phyloP scores from a whole-genome alignment of 2,888 invertebrate species.

The Arctia plantaginis region DNA sequence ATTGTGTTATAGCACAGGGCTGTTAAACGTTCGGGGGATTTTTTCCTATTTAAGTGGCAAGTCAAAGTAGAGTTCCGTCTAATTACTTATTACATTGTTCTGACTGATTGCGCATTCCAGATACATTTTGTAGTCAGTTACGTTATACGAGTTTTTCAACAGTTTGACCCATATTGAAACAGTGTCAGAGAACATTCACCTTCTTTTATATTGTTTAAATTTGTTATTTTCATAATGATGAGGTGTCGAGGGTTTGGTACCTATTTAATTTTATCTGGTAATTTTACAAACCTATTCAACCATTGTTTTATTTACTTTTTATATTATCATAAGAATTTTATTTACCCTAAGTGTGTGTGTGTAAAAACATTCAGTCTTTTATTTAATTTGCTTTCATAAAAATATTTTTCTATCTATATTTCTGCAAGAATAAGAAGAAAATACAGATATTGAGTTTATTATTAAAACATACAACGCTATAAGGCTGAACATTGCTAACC shows the following conservation, averaged over 20 bases:
- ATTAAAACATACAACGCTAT: neutral
- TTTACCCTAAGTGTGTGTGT: too few species aligned
- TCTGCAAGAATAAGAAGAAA: neutral
- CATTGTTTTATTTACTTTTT: too few species aligned
- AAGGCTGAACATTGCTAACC: neutral
- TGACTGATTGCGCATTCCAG: neutral
- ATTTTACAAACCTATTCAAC: too few species aligned
- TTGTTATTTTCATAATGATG: neutral
- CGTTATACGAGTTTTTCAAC: neutral
- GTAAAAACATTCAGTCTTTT: too few species aligned
- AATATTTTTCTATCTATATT: neutral
- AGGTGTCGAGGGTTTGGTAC: too few species aligned
- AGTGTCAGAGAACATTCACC: neutral
- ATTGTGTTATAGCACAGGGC: conserved; percentile 26
- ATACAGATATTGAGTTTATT: neutral
- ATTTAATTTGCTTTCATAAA: too few species aligned
- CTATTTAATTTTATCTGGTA: too few species aligned
- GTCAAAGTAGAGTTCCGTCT: neutral
- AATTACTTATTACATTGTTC: neutral
- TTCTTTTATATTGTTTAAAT: neutral
- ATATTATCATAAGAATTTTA: too few species aligned
- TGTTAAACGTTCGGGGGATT: conserved; percentile 6
- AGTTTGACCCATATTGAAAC: neutral
- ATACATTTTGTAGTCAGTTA: neutral
- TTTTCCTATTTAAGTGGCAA: neutral